Evolutionary conservation across 1,140 invertebrate species (phyloP), one percentile per base, ranked within the genome.

Genomic region (Pristionchus pacificus): DNA sequence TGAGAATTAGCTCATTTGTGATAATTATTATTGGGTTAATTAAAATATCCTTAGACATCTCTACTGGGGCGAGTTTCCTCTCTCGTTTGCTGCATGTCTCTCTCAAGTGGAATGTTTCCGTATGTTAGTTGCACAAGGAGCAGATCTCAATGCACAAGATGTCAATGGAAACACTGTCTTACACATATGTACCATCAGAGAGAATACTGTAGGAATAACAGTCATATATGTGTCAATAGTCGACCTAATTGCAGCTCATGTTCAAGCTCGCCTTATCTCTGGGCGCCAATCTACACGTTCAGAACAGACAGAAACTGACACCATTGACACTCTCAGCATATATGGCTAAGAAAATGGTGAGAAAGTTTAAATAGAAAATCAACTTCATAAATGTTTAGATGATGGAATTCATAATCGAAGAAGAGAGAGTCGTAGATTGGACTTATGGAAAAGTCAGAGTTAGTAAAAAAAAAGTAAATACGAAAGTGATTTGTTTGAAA

Each of bases 51-150:
- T 79, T 49, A 92, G 91, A 6, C 95, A 97, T 84, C 92, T 96
- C 0, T 97, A 97, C 84, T 97, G 94, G 93, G 95, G 95, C 33
- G 95, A 98, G 86, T 97, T 96, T 87, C 94, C 95, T 0, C 85
- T 97, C 19, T 90, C 90, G 62, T 98, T 98, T 86, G 93, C 95
- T 2, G 95, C 95, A 0, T 97, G 94, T 84, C 86, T 97, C 0
- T 92, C 92, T 0, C 95, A 97, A 86, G 93, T 97, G 83, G 95
- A 98, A 84, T 96, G 94, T 84, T 97, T 96, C 79, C 88, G 95
- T 14, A 87, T 98, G 77, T 91, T 97, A 66, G 84, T 97, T 57
- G 93, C 93, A 0, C 90, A 92, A 84, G 93, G 93, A 25, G 94
- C 93, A 0, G 90, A 97, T 87, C 92, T 93, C 0, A 90, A 97